phyloP scores from a whole-genome alignment of 2,888 invertebrate species.

The Chromoteleia sp. region DNA sequence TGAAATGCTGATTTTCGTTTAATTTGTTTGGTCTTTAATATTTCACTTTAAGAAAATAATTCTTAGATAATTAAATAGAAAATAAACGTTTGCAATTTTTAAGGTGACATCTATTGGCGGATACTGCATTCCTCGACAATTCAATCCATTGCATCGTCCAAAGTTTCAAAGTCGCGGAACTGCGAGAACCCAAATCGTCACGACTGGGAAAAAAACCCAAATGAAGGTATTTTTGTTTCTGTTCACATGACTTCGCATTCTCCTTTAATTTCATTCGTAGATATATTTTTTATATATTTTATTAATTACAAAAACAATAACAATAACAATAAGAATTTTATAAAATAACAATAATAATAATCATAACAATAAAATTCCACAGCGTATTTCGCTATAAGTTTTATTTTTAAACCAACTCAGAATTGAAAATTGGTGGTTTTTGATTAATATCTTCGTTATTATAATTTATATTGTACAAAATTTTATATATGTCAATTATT shows the following conservation, averaged over 20 bases:
- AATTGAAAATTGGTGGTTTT: too few relatives aligned
- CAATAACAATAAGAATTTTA: too few relatives aligned
- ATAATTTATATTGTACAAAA: too few relatives aligned
- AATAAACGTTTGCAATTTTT: neutral
- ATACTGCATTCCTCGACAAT: constrained; percentile 79
- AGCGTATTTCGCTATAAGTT: too few relatives aligned
- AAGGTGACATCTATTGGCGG: constrained; percentile 84
- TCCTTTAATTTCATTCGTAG: constrained; percentile 36
- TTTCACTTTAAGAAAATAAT: too few relatives aligned
- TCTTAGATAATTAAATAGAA: neutral
- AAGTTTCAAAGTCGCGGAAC: constrained; percentile 79
- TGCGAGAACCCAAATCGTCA: constrained; percentile 77
- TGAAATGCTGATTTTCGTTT: too few relatives aligned
- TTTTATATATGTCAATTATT: too few relatives aligned
- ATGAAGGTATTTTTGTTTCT: constrained; percentile 79
- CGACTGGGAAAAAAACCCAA: constrained; percentile 82
- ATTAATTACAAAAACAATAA: neutral
- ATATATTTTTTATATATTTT: neutral
- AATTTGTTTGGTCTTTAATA: too few relatives aligned
- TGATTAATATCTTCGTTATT: too few relatives aligned
- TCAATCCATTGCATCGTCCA: constrained; percentile 78
- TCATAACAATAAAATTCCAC: too few relatives aligned
- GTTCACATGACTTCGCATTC: neutral
- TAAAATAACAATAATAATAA: too few relatives aligned
- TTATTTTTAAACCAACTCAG: too few relatives aligned